Evolutionary conservation across 2,113 vertebrate species (phyloP), one percentile per base, ranked within the genome.

Genomic region (Percina caprodes): DNA sequence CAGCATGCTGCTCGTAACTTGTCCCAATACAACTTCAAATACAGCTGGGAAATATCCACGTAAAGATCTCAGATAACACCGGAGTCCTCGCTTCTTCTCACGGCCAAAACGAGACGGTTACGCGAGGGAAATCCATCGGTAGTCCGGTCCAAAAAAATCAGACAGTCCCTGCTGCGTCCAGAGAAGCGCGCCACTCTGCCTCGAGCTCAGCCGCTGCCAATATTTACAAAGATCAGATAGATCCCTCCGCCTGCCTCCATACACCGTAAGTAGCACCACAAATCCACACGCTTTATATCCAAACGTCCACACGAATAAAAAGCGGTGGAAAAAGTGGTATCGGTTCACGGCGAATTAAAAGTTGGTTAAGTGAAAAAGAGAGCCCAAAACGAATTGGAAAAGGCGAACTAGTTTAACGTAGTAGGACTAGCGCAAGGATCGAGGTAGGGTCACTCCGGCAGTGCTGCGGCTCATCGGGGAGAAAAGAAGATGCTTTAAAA

Each of bases 1-100:
- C 90, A 98, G 92, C 97, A 97, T 89, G 18, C 58, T 85, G 84
- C 69, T 5, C 70, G 8, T 4, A 4, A 30, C 19, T 23, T 23
- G 59, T 33, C n/a, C 24, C 55, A 30, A 42, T 3, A 58, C 18
- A 6, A 2, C 24, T 0, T 1, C 55, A 61, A 77, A 21, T 5
- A 58, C 65, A 45, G 10, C 14, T 3, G 21, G 23, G n/a, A 80
- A 62, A 70, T 49, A 24, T 26, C 3, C 1, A 13, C 7, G 4
- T 30, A 18, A 15, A 4, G 42, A 21, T 13, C 42, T 21, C 4
- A 49, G 19, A 42, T 4, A 55, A n/a, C 9, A 8, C 3, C 19
- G 1, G 3, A 11, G 42, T 13, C 11, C 13, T 30, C 1, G 14
- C 3, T n/a, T 14, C 26, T 35, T 30, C 16, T 77, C 19, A 59